Base-by-base conservation (phyloP, 1,140 invertebrate species). In the Pissodes strobi region DNA sequence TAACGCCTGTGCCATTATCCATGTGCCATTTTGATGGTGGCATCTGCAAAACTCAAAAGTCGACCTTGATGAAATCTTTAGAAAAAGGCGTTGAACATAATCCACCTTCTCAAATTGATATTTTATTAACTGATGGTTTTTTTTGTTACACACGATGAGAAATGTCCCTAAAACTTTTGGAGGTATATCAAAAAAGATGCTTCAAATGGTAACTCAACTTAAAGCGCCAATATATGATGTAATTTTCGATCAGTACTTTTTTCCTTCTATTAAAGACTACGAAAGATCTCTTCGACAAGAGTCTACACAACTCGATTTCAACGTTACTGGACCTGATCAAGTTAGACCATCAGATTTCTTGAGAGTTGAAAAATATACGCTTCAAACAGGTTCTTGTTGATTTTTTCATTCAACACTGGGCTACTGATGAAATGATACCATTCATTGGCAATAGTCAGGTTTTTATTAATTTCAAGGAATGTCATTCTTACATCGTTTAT, bases 81-180 rank as follows among this genome's bases (percentile, higher is more conserved):
- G 68, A 76, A 61, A 67, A 72, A 48, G 23, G 61, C 10, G 17
- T 66, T 2, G 10, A 2, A 41, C 17, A 15, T 6, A 41, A 15
- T 22, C 39, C 70, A 53, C 69, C 68, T 60, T 8, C 5, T 48
- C 39, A 43, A 8, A 49, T 41, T 15, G 74, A 76, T 64, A 25
- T 57, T n/a, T 38, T 64, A 39, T 15, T 55, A 27, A 46, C 49
- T 58, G 62, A 64, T 49, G 34, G 45, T 49, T 64, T 45, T 13
- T 72, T 57, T 48, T 76, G 10, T 51, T 76, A 6, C 69, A 78
- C 52, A 58, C 68, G 0, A 67, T 77, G 52, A 73, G 67, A 66
- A 66, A 73, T 66, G 61, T 74, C 3, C 73, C 71, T n/a, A 60
- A 60, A 56, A 71, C 48, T 3, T 78, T 74, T 70, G 71, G 72